Base-by-base conservation (phyloP, 2,113 vertebrate genomes). In the Urocitellus parryii region DNA sequence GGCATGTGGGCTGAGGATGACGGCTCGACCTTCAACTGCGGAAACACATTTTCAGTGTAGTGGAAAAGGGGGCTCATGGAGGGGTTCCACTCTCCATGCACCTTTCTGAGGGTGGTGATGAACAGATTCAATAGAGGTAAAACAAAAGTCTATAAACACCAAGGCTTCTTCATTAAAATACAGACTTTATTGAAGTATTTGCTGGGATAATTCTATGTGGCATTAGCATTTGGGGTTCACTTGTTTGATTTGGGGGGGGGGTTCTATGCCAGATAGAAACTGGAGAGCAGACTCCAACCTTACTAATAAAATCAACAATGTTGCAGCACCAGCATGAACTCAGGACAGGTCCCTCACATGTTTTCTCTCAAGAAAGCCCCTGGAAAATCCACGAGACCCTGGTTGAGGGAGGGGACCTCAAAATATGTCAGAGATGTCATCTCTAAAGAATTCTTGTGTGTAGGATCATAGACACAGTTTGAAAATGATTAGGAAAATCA, bases 61-160 rank as follows among this genome's bases (percentile, higher is more conserved):
- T 0, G 37, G 37, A 20, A 39, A 77, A 32, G 39, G 17, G 42
- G 48, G 9, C 5, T 5, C 2, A 0, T 22, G 22, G 20, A 72
- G 12, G 27, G 34, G 9, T 11, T 32, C 16, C 4, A 1, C 7
- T 67, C 39, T n/a, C 17, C 13, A 20, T 0, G 0, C 9, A 3
- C 16, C 61, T 88, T 42, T 39, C 39, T 58, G n/a, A 39, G 67
- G 4, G 0, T 76, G 18, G n/a, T 13, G 20, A 17, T 58, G 11
- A 84, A 32, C 8, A 48, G 13, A 96, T 17, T n/a, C 0, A 29
- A 39, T 6, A 2, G 39, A 1, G 3, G 65, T 5, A 14, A 95
- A 80, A 27, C 4, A 20, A 79, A 17, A 20, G 8, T 77, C 45
- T 80, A 1, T n/a, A 42, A 94, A 48, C 76, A 45, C 8, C 27